These are phyloP conservation scores for Pempheris klunzingeri DNA, from an alignment of 2,797 vertebrate species.

Conservation along the genomic window DNA sequence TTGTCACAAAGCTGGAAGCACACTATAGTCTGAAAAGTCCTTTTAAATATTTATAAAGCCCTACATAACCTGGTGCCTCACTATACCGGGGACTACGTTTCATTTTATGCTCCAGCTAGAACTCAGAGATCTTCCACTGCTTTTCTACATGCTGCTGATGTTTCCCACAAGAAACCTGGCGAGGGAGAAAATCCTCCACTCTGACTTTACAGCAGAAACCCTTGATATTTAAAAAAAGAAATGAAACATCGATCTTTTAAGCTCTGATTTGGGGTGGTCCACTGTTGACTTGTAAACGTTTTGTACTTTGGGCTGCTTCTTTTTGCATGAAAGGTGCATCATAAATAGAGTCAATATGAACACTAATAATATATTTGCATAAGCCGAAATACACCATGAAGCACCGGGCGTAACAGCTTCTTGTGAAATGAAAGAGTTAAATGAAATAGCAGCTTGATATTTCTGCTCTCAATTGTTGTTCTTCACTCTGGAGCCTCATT, in stretches of 20 bases:
- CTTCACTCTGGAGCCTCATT: conserved; percentile 39
- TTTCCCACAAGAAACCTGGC: not conserved
- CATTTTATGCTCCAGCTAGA: not conserved
- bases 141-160: not conserved
- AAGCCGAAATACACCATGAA: too few relatives aligned
- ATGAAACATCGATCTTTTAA: too few relatives aligned
- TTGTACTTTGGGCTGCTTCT: not conserved
- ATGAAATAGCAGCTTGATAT: conserved; percentile 34
- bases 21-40: not conserved
- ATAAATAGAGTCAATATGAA: not conserved
- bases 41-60: not conserved
- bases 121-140: not conserved
- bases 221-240: not conserved
- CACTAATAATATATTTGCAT: not conserved
- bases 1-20: not conserved
- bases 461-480: conserved; percentile 8
- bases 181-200: not conserved
- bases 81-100: not conserved
- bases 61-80: not conserved
- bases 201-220: not conserved
- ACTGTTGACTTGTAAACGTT: not conserved
- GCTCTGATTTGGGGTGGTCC: not conserved
- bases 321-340: not conserved
- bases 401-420: too few relatives aligned
- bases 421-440: too few relatives aligned